Percentiles rank a stretch among this genome's conserved stretches.
phyloP scores from a whole-genome alignment of 2,797 vertebrate species.

The Nannoperca australis region DNA sequence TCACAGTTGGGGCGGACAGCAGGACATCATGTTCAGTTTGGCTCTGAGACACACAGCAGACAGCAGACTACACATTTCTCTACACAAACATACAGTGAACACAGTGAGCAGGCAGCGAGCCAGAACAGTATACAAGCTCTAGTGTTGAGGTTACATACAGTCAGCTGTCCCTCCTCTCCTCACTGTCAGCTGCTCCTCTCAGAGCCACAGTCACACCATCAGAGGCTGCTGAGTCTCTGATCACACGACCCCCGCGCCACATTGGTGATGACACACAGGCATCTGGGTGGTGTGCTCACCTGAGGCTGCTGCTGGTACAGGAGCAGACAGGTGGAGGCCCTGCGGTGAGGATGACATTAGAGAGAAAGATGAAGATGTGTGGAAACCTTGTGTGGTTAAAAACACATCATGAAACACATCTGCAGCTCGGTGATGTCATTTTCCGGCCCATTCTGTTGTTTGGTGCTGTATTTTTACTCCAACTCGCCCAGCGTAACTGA shows the following conservation, averaged over 20 bases:
- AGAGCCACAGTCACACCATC: slow-evolving; percentile 17
- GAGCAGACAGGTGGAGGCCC: neutral
- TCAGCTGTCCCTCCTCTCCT: slow-evolving; percentile 4
- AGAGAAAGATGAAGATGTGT: slow-evolving; percentile 3
- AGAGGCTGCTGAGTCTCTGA: slow-evolving; percentile 31
- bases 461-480: neutral
- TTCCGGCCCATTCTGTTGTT: neutral
- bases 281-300: slow-evolving; percentile 36
- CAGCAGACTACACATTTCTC: slow-evolving; percentile 62
- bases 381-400: neutral
- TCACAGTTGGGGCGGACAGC: neutral
- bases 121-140: slow-evolving; percentile 29
- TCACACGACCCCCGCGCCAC: neutral
- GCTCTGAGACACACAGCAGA: slow-evolving; percentile 38
- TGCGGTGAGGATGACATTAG: neutral
- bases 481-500: neutral
- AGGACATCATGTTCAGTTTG: slow-evolving; percentile 3
- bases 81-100: slow-evolving; percentile 45
- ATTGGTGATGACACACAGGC: slow-evolving; percentile 34
- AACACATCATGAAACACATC: neutral
- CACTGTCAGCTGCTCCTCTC: slow-evolving; percentile 23
- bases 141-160: slow-evolving; percentile 45
- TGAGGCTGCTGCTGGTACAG: slow-evolving; percentile 19
- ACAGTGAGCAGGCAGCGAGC: slow-evolving; percentile 10
- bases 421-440: neutral